Percentiles rank a stretch among this genome's conserved stretches.
phyloP scores from a whole-genome alignment of 2,888 invertebrate genomes.

The Cheilosia grossa region DNA sequence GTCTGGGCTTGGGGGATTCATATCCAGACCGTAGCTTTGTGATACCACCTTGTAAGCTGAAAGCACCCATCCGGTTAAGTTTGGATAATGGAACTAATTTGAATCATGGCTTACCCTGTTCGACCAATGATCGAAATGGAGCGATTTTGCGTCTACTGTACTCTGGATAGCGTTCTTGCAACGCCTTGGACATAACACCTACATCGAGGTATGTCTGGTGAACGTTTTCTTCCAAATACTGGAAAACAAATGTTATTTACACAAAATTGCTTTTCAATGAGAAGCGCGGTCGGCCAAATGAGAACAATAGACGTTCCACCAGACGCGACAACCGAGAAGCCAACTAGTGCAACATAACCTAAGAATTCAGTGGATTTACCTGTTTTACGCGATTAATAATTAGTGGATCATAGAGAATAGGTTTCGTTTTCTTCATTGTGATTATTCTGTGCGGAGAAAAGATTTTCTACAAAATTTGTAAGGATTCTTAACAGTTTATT shows the following conservation, averaged over 20 bases:
- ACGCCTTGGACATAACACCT: conserved; percentile 91
- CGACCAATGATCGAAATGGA: conserved; percentile 91
- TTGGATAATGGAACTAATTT: too few relatives aligned
- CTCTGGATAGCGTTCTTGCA: conserved; percentile 90
- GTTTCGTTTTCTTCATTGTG: conserved; percentile 79
- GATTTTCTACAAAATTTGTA: conserved; percentile 1
- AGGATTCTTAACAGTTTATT: conserved; percentile 3
- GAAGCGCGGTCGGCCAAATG: not conserved
- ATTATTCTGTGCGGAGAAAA: not conserved
- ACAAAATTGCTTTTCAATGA: not conserved
- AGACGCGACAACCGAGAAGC: conserved; percentile 48
- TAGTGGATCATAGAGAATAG: conserved; percentile 84
- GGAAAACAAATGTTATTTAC: conserved; percentile 76
- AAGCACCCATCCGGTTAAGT: not conserved
- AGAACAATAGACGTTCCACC: conserved; percentile 1
- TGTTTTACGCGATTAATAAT: conserved; percentile 86
- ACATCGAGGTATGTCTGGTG: conserved; percentile 92
- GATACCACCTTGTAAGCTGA: conserved; percentile 89
- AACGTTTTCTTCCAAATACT: conserved; percentile 92
- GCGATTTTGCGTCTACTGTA: conserved; percentile 91
- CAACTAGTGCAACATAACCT: conserved; percentile 77
- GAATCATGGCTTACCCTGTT: conserved; percentile 83
- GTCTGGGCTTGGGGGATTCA: conserved; percentile 85
- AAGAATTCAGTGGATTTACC: conserved; percentile 76
- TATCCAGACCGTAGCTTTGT: conserved; percentile 87